Evolutionary conservation across 2,888 invertebrate genomes (phyloP).

Genomic region (Eilema depressum): DNA sequence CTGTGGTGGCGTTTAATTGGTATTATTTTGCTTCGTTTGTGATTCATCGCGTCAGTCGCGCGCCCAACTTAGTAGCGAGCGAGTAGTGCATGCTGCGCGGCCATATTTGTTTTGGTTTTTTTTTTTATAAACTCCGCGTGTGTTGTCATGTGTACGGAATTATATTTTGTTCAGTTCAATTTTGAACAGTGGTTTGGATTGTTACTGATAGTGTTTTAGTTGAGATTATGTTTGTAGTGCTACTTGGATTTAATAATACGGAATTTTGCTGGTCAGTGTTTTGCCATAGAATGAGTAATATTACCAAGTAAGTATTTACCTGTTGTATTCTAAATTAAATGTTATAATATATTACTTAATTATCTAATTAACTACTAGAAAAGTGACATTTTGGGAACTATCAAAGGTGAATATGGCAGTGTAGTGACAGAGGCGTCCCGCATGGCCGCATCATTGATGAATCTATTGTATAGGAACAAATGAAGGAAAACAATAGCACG

Average conservation of each 20-base stretch:
- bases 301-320: not conserved
- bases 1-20: conserved; percentile 73
- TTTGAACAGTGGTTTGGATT: conserved; percentile 56
- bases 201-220: conserved; percentile 30
- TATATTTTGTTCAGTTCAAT: conserved; percentile 58
- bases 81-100: conserved; percentile 69
- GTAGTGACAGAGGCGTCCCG: not conserved
- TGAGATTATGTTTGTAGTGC: conserved; percentile 27
- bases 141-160: conserved; percentile 60
- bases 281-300: not conserved
- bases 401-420: not conserved
- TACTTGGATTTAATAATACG: conserved; percentile 28
- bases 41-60: conserved; percentile 80
- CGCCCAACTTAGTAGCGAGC: conserved; percentile 58
- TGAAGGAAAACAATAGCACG: not conserved
- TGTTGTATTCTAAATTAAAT: not conserved
- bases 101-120: conserved; percentile 61
- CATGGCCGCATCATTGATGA: not conserved
- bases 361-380: too few relatives aligned
- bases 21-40: conserved; percentile 82
- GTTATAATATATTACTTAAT: too few relatives aligned
- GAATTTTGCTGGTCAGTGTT: not conserved
- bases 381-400: not conserved
- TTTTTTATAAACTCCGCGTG: conserved; percentile 65
- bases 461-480: not conserved